phyloP scores from a whole-genome alignment of 2,888 invertebrate species.

The Tipula lateralis region DNA sequence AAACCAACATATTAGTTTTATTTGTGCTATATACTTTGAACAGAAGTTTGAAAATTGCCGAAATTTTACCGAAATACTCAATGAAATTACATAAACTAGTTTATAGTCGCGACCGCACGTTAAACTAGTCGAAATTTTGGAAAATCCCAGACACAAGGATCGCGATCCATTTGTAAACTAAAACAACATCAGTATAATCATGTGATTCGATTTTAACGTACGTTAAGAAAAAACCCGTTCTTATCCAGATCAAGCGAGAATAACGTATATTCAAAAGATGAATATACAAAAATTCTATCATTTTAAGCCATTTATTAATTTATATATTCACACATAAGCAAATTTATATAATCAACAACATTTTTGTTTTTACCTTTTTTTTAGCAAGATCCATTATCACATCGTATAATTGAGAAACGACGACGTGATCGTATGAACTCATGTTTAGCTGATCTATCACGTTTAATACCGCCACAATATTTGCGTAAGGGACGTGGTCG shows the following conservation, averaged over 20 bases:
- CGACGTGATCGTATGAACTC: conserved; percentile 96
- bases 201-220: not conserved
- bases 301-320: no score
- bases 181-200: not conserved
- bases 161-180: not conserved
- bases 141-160: not conserved
- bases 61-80: not conserved
- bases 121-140: not conserved
- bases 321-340: no score
- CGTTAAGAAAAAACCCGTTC: not conserved
- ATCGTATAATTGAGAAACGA: conserved; percentile 93
- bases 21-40: not conserved
- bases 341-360: conserved; percentile 26
- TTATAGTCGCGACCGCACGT: not conserved
- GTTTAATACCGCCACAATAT: conserved; percentile 88
- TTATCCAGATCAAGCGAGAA: not conserved
- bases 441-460: conserved; percentile 87
- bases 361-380: conserved; percentile 33
- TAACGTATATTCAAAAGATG: not conserved
- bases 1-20: not conserved
- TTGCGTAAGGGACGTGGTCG: conserved; percentile 91
- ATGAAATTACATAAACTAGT: not conserved
- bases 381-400: conserved; percentile 94
- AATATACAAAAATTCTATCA: no score
- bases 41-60: not conserved